phyloP scores from a whole-genome alignment of 2,888 invertebrate genomes.

The Epirrhoe tristata region DNA sequence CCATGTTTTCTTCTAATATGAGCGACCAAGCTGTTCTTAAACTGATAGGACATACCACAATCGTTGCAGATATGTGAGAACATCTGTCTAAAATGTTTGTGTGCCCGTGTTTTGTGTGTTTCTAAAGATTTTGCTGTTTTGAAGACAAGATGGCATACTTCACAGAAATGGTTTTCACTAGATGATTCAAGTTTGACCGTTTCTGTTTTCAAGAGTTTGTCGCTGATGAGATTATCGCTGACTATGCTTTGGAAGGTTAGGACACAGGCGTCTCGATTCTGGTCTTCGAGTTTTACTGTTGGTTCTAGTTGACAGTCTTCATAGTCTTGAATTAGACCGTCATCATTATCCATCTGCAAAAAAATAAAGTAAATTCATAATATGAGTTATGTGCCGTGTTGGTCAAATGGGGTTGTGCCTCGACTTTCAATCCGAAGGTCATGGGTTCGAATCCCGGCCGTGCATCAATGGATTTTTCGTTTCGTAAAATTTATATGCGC shows the following conservation, averaged over 20 bases:
- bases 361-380: background rate
- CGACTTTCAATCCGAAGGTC: too few relatives aligned
- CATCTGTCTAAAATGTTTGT: conserved; percentile 64
- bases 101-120: conserved; percentile 74
- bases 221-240: conserved; percentile 54
- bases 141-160: conserved; percentile 77
- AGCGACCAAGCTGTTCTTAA: conserved; percentile 72
- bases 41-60: conserved; percentile 76
- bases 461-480: too few relatives aligned
- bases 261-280: conserved; percentile 66
- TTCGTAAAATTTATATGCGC: too few relatives aligned
- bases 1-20: conserved; percentile 77
- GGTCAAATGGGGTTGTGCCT: too few relatives aligned
- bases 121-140: conserved; percentile 66
- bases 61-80: conserved; percentile 72
- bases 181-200: conserved; percentile 34
- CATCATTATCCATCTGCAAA: conserved; percentile 67
- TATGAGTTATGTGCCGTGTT: too few relatives aligned
- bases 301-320: conserved; percentile 65
- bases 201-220: conserved; percentile 28
- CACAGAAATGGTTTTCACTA: conserved; percentile 59
- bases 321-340: conserved; percentile 53
- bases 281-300: conserved; percentile 64
- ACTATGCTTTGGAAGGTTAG: conserved; percentile 74
- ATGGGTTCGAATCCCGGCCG: too few relatives aligned